Evolutionary conservation across 2,888 invertebrate genomes (phyloP).

Genomic region (Balanococcus diminutus): DNA sequence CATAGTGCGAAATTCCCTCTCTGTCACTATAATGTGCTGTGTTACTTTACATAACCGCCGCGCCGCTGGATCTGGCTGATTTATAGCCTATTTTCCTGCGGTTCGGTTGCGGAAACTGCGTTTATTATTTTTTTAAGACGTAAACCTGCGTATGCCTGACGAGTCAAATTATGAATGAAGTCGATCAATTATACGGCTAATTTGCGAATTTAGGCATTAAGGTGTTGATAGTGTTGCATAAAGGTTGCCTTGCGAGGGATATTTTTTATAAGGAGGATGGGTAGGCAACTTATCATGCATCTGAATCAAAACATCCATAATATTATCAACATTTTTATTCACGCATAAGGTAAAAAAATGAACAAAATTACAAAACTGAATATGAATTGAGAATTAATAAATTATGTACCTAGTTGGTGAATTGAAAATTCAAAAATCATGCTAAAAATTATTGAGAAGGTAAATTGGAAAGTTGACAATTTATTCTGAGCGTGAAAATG

Average conservation of each 20-base stretch:
- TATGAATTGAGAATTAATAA: too few relatives aligned
- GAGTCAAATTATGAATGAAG: not conserved
- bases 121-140: slow-evolving; percentile 3
- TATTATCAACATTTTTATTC: too few relatives aligned
- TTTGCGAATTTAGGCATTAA: not conserved
- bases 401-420: too few relatives aligned
- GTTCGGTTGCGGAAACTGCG: slow-evolving; percentile 7
- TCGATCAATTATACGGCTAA: not conserved
- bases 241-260: not conserved
- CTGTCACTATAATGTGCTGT: too few relatives aligned
- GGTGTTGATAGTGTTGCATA: not conserved
- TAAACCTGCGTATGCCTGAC: not conserved
- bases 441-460: too few relatives aligned
- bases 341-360: too few relatives aligned
- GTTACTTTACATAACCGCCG: not conserved
- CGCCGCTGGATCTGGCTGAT: not conserved
- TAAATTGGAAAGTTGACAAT: too few relatives aligned
- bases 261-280: not conserved
- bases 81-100: slow-evolving; percentile 8
- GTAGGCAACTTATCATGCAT: not conserved
- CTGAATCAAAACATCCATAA: too few relatives aligned
- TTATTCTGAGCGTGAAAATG: too few relatives aligned
- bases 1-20: slow-evolving; percentile 21
- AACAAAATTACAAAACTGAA: too few relatives aligned
- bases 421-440: too few relatives aligned